Conservation (phyloP, 2,113 vertebrate genomes). For the Oreochromis niloticus region DNA sequence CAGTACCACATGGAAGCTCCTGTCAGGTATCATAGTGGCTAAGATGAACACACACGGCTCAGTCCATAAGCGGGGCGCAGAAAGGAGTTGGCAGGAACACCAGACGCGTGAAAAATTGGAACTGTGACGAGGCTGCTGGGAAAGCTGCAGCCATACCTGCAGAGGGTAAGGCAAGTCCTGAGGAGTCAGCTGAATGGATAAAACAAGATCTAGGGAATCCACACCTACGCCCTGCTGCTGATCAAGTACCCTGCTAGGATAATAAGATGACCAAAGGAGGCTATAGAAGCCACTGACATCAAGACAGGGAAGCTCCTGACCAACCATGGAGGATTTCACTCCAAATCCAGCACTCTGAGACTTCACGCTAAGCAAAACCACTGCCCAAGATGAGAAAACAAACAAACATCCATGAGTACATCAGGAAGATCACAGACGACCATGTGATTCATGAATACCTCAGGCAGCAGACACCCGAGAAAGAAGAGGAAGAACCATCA, state of each 20-base stretch:
- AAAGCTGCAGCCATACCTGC: accelerated
- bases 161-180: neutral
- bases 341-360: neutral
- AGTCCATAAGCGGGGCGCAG: accelerated
- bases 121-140: neutral
- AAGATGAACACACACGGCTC: neutral
- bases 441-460: too few species aligned
- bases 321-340: neutral
- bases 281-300: accelerated
- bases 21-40: neutral
- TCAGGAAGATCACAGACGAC: too few species aligned
- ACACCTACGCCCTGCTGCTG: neutral
- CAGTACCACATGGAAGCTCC: neutral
- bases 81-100: neutral
- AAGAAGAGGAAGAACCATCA: too few species aligned
- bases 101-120: neutral
- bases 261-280: neutral
- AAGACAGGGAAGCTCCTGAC: neutral
- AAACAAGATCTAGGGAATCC: neutral
- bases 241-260: neutral
- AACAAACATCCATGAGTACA: too few species aligned
- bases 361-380: neutral
- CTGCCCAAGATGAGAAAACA: too few species aligned
- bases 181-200: neutral
- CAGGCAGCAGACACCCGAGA: too few species aligned